phyloP scores from a whole-genome alignment of 2,888 invertebrate species.

The Caenorhabditis wallacei region DNA sequence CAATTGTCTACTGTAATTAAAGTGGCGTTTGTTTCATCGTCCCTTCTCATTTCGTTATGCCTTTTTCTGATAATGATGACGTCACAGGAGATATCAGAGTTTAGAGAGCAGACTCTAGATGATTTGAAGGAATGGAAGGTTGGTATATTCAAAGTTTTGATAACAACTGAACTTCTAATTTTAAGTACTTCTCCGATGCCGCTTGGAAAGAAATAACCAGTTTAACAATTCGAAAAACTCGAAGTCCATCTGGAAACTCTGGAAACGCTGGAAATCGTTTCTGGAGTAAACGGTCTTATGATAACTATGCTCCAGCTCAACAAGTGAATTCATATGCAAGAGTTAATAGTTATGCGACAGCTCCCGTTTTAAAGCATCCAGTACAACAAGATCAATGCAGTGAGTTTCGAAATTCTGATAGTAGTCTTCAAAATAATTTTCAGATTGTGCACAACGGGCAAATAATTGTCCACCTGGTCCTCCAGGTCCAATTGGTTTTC shows the following conservation, averaged over 20 bases:
- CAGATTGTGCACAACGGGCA: constrained; percentile 59
- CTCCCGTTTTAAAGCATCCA: constrained; percentile 30
- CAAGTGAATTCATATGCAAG: constrained; percentile 42
- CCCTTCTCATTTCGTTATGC: constrained; percentile 48
- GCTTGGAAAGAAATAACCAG: constrained; percentile 61
- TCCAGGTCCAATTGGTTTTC: constrained; percentile 55
- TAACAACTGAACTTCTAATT: no score
- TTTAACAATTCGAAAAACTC: constrained; percentile 27
- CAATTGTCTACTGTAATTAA: constrained; percentile 39
- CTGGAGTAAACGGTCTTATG: constrained; percentile 47
- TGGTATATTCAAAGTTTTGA: no score
- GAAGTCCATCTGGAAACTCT: constrained; percentile 18
- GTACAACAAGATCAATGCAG: constrained; percentile 62
- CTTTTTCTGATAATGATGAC: constrained; percentile 57
- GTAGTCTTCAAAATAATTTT: background rate
- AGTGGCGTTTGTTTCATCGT: constrained; percentile 46
- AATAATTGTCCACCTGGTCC: constrained; percentile 64
- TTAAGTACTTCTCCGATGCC: constrained; percentile 58
- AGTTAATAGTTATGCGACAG: constrained; percentile 62
- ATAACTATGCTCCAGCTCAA: constrained; percentile 35
- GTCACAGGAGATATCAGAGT: constrained; percentile 47
- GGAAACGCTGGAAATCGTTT: constrained; percentile 46
- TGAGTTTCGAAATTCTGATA: background rate
- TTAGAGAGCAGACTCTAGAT: constrained; percentile 57
- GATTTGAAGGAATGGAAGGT: constrained; percentile 69